Conservation (phyloP, 2,797 vertebrate species). For the Salmo trutta region DNA sequence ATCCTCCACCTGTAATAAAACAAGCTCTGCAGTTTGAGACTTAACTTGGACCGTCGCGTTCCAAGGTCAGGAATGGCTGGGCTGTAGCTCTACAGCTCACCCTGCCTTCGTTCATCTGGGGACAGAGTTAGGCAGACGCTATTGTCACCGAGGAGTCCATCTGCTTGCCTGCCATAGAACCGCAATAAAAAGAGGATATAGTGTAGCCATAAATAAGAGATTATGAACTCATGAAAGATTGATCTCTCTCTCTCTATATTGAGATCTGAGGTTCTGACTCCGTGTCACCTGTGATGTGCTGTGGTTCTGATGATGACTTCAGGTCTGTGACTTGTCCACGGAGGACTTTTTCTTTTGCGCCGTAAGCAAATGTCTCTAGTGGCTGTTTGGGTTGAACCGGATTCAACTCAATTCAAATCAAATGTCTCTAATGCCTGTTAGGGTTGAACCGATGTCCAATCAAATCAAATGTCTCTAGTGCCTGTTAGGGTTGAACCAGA, state of each 20-base stretch:
- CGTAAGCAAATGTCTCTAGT: slow-evolving; percentile 57
- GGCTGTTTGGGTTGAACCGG: not conserved
- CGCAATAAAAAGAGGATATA: slow-evolving; percentile 47
- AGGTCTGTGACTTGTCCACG: slow-evolving; percentile 39
- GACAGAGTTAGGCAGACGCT: slow-evolving; percentile 10
- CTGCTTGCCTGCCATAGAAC: slow-evolving; percentile 18
- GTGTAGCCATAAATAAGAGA: slow-evolving; percentile 76
- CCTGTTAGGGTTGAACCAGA: no score
- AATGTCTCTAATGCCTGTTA: no score
- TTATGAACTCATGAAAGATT: slow-evolving; percentile 77
- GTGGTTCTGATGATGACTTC: slow-evolving; percentile 60
- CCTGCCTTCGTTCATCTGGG: not conserved
- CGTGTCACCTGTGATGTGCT: slow-evolving; percentile 71
- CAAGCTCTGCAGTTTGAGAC: slow-evolving; percentile 32
- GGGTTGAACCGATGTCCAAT: not conserved
- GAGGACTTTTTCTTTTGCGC: slow-evolving; percentile 47
- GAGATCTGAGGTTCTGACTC: slow-evolving; percentile 71
- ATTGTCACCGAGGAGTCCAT: slow-evolving; percentile 35
- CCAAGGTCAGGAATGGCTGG: slow-evolving; percentile 46
- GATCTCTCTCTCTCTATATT: slow-evolving; percentile 67
- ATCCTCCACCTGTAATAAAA: not conserved
- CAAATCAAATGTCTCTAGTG: no score
- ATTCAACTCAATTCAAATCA: no score
- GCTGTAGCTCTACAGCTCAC: slow-evolving; percentile 4
- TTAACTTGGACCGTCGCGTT: slow-evolving; percentile 43